Evolutionary conservation across 2,888 invertebrate genomes (phyloP), one percentile per base, ranked within the genome.

Genomic region (Callimorpha dominula): DNA sequence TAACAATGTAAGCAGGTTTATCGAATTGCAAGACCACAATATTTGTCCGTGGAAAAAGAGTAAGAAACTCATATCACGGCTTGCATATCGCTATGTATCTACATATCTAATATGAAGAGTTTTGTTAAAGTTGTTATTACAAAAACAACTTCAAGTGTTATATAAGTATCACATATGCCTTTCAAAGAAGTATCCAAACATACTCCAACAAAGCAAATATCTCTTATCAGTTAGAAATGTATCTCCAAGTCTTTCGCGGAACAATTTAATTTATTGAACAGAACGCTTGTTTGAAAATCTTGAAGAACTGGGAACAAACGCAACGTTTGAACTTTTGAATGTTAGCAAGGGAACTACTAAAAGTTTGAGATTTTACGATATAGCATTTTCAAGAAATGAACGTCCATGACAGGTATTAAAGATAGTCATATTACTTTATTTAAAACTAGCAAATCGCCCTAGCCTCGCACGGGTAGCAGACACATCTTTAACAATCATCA

Each of bases 231-330:
- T 64, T 64, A 43, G n/a, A 64, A 42, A 43, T 42, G 42, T 64
- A 64, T 64, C 11, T 64, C n/a, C 20, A 60, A 60, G 60, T 49
- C 49, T 49, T 49, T 20, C 42, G 40, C 14, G 31, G 40, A 17
- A 40, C 65, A 65, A 46, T 50, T 52, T 52, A 67, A 65, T 67
- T 67, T 52, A 67, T 40, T 40, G 66, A 67, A 50, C 52, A 66
- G 17, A 52, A 54, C 46, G 17, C 40, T 50, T 54, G 66, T 54
- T 11, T 49, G 31, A 17, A 67, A 40, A 40, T 67, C 67, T 52
- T 42, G 31, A 52, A 50, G 17, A 49, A 15, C 15, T 0, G 20
- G 11, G 9, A 67, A 67, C 20, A 31, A 60, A 60, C 60, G 60
- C 7, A 31, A 60, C 14, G 14, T 60, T 60, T 14, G 14, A 60